Percentiles rank a stretch among this genome's conserved stretches.
These are phyloP conservation scores for Epizoanthus scotinus DNA, from an alignment of 92 coral and sea anemone genomes.

Conservation along the genomic window DNA sequence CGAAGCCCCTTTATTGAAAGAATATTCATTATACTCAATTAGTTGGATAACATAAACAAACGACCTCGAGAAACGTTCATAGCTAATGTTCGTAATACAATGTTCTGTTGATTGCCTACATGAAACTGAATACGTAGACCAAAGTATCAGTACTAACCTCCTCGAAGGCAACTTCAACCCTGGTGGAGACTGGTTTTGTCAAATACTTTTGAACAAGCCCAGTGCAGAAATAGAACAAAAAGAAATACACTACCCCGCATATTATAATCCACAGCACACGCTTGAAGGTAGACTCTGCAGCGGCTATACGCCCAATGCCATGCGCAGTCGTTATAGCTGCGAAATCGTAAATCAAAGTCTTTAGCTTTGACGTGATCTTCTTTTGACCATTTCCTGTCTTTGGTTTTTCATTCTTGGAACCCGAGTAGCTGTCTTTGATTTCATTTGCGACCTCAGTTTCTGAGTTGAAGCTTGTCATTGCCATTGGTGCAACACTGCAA, in stretches of 20 bases:
- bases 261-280: conserved; percentile 56
- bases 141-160: conserved; percentile 42
- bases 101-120: too few relatives aligned
- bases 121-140: too few relatives aligned
- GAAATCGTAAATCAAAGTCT: conserved; percentile 36
- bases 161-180: conserved; percentile 74
- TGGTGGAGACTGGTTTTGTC: conserved; percentile 65
- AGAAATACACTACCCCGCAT: conserved; percentile 48
- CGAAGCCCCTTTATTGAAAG: too few relatives aligned
- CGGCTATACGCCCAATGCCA: conserved; percentile 73
- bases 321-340: conserved; percentile 76
- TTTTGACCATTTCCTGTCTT: background rate
- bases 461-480: background rate
- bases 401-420: background rate
- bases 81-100: too few relatives aligned
- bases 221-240: conserved; percentile 53
- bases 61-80: too few relatives aligned
- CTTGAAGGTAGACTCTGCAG: conserved; percentile 46
- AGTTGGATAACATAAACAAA: too few relatives aligned
- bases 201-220: conserved; percentile 38
- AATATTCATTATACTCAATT: too few relatives aligned
- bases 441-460: background rate
- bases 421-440: background rate
- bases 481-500: conserved; percentile 35
- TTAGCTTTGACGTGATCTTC: conserved; percentile 29